Percentiles rank a stretch among this genome's conserved stretches.
Evolutionary conservation across 2,113 vertebrate species (phyloP).

Genomic region (Genyomyrus donnyi): DNA sequence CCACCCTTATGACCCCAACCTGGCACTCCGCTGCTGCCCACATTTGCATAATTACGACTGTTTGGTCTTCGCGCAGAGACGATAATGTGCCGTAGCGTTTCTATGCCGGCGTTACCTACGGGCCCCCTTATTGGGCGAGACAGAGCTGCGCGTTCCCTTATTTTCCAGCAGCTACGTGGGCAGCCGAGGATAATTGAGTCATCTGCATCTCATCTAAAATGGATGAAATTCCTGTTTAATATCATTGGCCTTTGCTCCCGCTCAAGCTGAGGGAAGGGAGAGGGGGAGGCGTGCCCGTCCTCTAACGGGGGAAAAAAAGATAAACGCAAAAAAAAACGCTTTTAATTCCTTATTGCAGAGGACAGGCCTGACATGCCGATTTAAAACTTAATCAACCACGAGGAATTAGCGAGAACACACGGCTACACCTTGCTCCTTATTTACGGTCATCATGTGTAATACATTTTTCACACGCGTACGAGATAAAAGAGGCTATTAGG

Average conservation of each 20-base stretch:
- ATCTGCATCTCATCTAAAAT: slow-evolving; percentile 61
- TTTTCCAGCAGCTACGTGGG: slow-evolving; percentile 41
- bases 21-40: neutral
- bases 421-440: slow-evolving; percentile 55
- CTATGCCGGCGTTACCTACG: neutral
- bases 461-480: slow-evolving; percentile 31
- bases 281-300: neutral
- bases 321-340: slow-evolving; percentile 5
- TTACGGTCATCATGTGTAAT: slow-evolving; percentile 64
- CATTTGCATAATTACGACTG: slow-evolving; percentile 14
- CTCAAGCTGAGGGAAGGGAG: slow-evolving; percentile 18
- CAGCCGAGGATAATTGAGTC: slow-evolving; percentile 64
- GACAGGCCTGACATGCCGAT: slow-evolving; percentile 58
- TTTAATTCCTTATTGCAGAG: slow-evolving; percentile 3
- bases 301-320: slow-evolving; percentile 28
- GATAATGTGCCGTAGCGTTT: neutral
- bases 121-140: slow-evolving; percentile 17
- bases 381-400: slow-evolving; percentile 67
- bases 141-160: slow-evolving; percentile 33
- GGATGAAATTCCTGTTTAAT: slow-evolving; percentile 54
- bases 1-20: neutral
- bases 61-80: neutral
- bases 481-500: slow-evolving; percentile 41
- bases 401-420: slow-evolving; percentile 53
- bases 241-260: slow-evolving; percentile 25